A percentile compares a stretch with the other conserved stretches of the same genome.
Evolutionary conservation across 2,888 invertebrate species (phyloP).

Genomic region (Hoplodrina blanda): DNA sequence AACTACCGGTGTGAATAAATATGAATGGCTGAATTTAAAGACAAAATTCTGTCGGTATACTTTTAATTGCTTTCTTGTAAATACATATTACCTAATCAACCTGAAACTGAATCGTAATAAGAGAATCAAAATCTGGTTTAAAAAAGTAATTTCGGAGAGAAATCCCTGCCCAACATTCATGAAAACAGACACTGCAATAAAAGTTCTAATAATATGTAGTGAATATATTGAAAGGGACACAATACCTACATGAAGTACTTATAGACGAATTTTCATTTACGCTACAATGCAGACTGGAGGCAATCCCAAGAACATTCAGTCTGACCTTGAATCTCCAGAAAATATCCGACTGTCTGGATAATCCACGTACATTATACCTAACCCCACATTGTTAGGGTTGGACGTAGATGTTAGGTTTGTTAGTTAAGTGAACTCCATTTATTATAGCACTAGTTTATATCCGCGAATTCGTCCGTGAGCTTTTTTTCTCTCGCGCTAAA

Average conservation of each 20-base stretch:
- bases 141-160: neutral
- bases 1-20: accelerated
- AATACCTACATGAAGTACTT: neutral
- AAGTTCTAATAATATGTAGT: neutral
- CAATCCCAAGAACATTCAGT: constrained; percentile 27
- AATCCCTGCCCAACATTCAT: neutral
- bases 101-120: too few relatives aligned
- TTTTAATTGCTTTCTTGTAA: too few relatives aligned
- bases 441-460: neutral
- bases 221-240: neutral
- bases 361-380: constrained; percentile 5
- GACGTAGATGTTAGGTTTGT: neutral
- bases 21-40: too few relatives aligned
- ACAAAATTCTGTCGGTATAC: too few relatives aligned
- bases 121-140: neutral
- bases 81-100: too few relatives aligned
- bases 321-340: constrained; percentile 20
- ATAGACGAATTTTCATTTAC: constrained; percentile 17
- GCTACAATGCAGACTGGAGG: neutral
- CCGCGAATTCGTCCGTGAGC: too few relatives aligned
- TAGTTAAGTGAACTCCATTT: neutral
- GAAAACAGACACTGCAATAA: neutral
- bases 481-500: too few relatives aligned
- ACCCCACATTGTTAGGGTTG: neutral
- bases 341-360: constrained; percentile 2